phyloP scores from a whole-genome alignment of 2,113 vertebrate species.

The Neopipo cinnamomea region DNA sequence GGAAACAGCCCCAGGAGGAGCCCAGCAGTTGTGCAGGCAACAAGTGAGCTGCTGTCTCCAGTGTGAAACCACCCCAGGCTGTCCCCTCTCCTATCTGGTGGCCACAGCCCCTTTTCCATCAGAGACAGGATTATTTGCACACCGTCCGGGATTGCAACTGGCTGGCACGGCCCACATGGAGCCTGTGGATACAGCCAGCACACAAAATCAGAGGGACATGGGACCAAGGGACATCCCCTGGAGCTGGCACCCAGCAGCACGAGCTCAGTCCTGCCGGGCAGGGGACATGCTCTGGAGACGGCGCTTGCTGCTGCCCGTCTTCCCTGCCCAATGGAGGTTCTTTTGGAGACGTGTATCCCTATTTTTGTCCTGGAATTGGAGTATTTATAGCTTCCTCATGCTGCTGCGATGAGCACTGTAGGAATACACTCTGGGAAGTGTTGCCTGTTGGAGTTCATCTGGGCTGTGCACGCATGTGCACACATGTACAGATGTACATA shows the following conservation, averaged over 20 bases:
- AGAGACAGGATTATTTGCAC: background rate
- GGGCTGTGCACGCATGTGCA: background rate
- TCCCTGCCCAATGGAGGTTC: background rate
- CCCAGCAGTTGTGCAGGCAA: background rate
- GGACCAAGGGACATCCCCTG: background rate
- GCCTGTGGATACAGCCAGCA: background rate
- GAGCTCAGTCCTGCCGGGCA: background rate
- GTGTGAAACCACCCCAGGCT: background rate
- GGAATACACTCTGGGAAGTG: background rate
- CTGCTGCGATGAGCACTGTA: background rate
- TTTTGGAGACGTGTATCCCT: background rate
- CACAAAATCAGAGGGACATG: background rate
- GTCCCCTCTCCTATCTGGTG: background rate
- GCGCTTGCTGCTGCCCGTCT: background rate
- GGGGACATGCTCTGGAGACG: background rate
- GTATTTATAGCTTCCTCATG: conserved; percentile 16
- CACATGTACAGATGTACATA: background rate
- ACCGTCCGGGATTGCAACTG: background rate
- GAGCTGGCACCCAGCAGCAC: background rate
- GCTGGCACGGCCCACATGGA: background rate
- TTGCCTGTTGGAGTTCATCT: background rate
- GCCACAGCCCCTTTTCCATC: background rate
- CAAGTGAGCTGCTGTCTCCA: background rate
- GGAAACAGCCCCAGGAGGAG: background rate
- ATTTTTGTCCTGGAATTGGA: conserved; percentile 41